Evolutionary conservation across 2,113 vertebrate genomes (phyloP).

Genomic region (Callipepla squamata): DNA sequence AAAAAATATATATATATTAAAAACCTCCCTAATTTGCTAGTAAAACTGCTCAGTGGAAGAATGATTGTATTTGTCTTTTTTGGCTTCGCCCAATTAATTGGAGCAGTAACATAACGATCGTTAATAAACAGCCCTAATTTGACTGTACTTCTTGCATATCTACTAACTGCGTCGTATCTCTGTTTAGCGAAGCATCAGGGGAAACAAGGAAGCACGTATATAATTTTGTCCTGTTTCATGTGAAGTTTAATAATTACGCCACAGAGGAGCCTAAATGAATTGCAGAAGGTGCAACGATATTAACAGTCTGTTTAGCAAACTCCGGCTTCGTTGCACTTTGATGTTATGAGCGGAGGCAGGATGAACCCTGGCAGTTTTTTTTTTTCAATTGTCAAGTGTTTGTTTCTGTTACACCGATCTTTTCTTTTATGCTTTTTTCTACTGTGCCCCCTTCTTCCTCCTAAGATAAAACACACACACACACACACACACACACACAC

Average conservation of each 20-base stretch:
- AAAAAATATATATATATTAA: background rate
- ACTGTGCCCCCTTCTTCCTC: background rate
- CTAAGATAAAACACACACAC: background rate
- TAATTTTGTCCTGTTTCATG: conserved; percentile 66
- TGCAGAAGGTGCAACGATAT: conserved; percentile 56
- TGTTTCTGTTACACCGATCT: conserved; percentile 29
- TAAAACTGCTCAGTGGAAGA: conserved; percentile 68
- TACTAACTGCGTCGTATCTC: conserved; percentile 32
- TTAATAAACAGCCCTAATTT: conserved; percentile 55
- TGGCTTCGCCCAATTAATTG: conserved; percentile 74
- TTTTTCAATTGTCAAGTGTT: background rate
- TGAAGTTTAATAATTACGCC: conserved; percentile 69
- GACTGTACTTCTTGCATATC: conserved; percentile 58
- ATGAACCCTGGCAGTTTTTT: conserved; percentile 20
- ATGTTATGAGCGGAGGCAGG: conserved; percentile 34
- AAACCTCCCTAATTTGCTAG: conserved; percentile 45
- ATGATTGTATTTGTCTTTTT: conserved; percentile 73
- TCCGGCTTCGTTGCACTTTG: conserved; percentile 43
- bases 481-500: background rate
- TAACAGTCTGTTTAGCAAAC: conserved; percentile 73
- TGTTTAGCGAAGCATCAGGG: conserved; percentile 62
- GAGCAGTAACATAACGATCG: conserved; percentile 58
- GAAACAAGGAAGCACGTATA: conserved; percentile 56
- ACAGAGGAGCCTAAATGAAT: conserved; percentile 72
- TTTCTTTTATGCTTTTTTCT: conserved; percentile 52